Evolutionary conservation across 2,888 invertebrate genomes (phyloP).

Genomic region (Drosophila monieri): DNA sequence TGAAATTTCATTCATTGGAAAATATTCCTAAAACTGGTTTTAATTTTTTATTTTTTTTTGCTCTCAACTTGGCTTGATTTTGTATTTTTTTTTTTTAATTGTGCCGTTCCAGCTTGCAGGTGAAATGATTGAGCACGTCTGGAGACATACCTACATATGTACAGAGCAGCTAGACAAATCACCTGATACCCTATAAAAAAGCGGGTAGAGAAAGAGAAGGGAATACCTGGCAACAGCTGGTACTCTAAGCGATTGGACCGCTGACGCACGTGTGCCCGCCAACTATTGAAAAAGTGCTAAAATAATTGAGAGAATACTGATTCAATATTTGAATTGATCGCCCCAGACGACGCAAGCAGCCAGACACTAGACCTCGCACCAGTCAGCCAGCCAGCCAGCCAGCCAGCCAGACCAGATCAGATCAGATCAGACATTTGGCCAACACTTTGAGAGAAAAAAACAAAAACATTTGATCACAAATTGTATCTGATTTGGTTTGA

Average conservation of each 20-base stretch:
- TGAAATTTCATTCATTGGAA: too few species aligned
- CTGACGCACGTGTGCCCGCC: conserved; percentile 40
- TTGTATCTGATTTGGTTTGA: not conserved
- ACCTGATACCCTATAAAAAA: conserved; percentile 46
- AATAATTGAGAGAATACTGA: conserved; percentile 44
- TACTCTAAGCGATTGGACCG: conserved; percentile 24
- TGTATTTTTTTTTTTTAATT: too few species aligned
- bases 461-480: not conserved
- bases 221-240: conserved; percentile 43
- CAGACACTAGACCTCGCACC: conserved; percentile 24
- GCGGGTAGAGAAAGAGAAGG: conserved; percentile 30
- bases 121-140: conserved; percentile 71
- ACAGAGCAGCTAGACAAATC: conserved; percentile 21
- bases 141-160: conserved; percentile 31
- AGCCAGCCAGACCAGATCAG: conserved; percentile 32
- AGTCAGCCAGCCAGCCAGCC: conserved; percentile 35
- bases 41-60: too few species aligned
- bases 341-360: conserved; percentile 21
- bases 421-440: conserved; percentile 38
- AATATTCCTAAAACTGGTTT: too few species aligned
- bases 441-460: conserved; percentile 21
- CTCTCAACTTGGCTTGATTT: too few species aligned
- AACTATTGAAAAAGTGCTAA: conserved; percentile 46
- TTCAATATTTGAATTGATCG: conserved; percentile 47
- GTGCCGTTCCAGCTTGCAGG: conserved; percentile 45